phyloP scores from a whole-genome alignment of 2,797 vertebrate genomes.

The Pseudotriccus pelzelni region DNA sequence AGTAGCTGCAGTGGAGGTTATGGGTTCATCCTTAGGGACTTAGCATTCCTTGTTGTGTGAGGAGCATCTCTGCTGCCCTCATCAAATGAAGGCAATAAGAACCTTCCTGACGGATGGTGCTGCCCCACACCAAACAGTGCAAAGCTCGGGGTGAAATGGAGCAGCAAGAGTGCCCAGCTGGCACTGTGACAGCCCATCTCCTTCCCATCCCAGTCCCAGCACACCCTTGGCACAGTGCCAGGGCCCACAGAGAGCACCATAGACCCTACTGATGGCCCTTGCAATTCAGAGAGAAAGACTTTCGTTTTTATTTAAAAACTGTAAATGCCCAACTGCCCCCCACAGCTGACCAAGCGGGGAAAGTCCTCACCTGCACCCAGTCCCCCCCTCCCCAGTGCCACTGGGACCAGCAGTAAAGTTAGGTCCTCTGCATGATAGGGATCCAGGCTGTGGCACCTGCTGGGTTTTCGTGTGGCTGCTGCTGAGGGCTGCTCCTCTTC shows the following conservation, averaged over 20 bases:
- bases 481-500: neutral
- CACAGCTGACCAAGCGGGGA: neutral
- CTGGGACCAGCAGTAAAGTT: neutral
- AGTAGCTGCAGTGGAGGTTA: neutral
- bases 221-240: neutral
- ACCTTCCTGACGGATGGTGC: rapidly evolving
- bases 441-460: neutral
- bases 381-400: rapidly evolving
- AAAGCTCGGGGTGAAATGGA: rapidly evolving
- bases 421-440: neutral
- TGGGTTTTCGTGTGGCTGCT: rapidly evolving
- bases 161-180: rapidly evolving
- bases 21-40: neutral
- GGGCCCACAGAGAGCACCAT: neutral
- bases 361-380: neutral
- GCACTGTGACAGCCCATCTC: neutral
- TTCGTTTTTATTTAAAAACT: neutral
- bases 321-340: neutral
- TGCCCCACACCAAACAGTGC: neutral
- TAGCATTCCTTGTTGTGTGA: neutral
- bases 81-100: neutral
- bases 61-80: neutral
- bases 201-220: neutral
- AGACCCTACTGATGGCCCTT: neutral
- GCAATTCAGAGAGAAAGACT: rapidly evolving